phyloP scores from a whole-genome alignment of 1,140 invertebrate species.

The Cotesia vestalis region DNA sequence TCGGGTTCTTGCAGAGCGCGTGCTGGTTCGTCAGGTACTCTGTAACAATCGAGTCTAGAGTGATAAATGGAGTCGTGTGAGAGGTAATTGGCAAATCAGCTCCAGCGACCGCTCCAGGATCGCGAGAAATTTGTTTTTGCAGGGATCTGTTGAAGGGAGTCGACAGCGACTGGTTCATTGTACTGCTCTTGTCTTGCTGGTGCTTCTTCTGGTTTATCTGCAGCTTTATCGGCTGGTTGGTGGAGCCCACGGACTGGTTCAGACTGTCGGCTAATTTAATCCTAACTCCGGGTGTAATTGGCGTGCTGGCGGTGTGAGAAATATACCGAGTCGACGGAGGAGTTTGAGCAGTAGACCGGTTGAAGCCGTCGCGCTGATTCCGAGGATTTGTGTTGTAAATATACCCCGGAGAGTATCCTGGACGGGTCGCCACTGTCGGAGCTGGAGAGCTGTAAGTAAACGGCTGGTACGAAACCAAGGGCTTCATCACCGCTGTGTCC shows the following conservation, averaged over 20 bases:
- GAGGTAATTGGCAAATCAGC: constrained; percentile 50
- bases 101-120: constrained; percentile 50
- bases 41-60: constrained; percentile 91
- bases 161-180: constrained; percentile 35
- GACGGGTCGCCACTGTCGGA: constrained; percentile 48
- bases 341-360: constrained; percentile 36
- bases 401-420: constrained; percentile 60
- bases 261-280: constrained; percentile 56
- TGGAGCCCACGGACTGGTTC: constrained; percentile 46
- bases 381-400: constrained; percentile 57
- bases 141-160: constrained; percentile 64
- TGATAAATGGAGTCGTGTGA: constrained; percentile 67
- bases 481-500: constrained; percentile 62
- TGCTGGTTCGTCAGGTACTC: constrained; percentile 97
- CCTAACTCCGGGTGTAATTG: constrained; percentile 48
- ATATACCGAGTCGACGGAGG: constrained; percentile 57
- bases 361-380: constrained; percentile 4
- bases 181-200: constrained; percentile 47
- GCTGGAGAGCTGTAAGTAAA: constrained; percentile 68
- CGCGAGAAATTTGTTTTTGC: constrained; percentile 74
- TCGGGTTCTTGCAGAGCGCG: constrained; percentile 91
- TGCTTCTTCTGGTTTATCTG: constrained; percentile 61
- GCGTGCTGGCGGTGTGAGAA: constrained; percentile 50
- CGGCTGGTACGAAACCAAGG: constrained; percentile 67
- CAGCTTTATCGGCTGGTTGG: constrained; percentile 59